Conservation (phyloP, 2,797 vertebrate genomes). For the Neomorphus geoffroyi region DNA sequence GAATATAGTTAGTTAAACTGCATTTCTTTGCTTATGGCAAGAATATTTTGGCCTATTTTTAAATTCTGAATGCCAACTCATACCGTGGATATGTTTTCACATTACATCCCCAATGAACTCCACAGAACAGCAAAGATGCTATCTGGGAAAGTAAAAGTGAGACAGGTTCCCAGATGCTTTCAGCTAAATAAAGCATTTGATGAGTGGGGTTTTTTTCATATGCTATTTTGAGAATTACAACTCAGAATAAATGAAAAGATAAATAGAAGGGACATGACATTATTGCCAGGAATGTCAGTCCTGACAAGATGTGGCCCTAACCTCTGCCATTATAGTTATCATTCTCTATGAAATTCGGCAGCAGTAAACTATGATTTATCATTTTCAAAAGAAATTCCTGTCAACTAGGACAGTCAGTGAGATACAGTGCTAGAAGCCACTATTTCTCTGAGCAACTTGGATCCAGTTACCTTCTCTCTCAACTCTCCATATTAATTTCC, state of each 20-base stretch:
- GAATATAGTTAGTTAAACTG: not conserved
- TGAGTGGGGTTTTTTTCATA: not conserved
- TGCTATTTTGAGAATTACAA: not conserved
- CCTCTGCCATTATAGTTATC: not conserved
- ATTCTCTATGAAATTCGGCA: not conserved
- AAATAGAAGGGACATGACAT: not conserved
- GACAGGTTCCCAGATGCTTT: not conserved
- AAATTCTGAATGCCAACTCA: not conserved
- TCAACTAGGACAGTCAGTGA: not conserved
- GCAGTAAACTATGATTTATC: not conserved
- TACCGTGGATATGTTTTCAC: not conserved
- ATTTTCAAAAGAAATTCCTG: not conserved
- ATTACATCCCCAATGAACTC: not conserved
- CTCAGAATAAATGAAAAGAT: not conserved
- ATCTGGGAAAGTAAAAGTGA: not conserved
- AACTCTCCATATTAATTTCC: not conserved
- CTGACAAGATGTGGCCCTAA: not conserved
- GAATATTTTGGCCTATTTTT: constrained; percentile 2
- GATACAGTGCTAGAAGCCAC: not conserved
- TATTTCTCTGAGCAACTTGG: not conserved
- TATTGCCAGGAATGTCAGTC: not conserved
- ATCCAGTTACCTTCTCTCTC: not conserved
- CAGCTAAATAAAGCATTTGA: not conserved
- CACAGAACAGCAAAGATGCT: not conserved
- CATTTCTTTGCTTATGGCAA: not conserved